Evolutionary conservation across 2,888 invertebrate genomes (phyloP), one percentile per base, ranked within the genome.

Genomic region (Zelleria hepariella): DNA sequence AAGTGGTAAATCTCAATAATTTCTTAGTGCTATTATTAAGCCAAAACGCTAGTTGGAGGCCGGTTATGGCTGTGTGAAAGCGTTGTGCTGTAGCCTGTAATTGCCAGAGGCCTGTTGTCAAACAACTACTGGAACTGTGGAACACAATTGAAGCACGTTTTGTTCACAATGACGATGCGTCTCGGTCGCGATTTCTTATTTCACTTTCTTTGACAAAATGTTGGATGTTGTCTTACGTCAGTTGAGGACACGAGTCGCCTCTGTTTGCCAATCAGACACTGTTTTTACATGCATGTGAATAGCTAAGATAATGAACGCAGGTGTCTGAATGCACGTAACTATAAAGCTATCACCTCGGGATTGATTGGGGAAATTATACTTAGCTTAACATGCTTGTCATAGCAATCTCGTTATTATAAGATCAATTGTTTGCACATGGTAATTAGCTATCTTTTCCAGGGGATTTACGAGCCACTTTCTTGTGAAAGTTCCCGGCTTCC

Each of bases 161-260:
- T 75, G 72, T 70, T 69, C 70, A 58, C 58, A 72, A 71, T 74
- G 75, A 72, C 71, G 68, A 67, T 68, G 65, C 67, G 68, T 71
- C 79, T 80, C 73, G 73, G 68, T 66, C 65, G 72, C 70, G 69
- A 75, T 78, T 77, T 77, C 71, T 71, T 68, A 74, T 75, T 83
- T 82, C 83, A 82, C 80, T 84, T 84, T 84, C 82, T 81, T 74
- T 82, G 66, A 63, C 53, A 54, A 57, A n/a, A 42, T 15, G 21
- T 23, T 51, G 32, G 10, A 42, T 42, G 32, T 42, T 42, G 15
- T 54, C 54, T 53, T 54, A 54, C 54, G 54, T 54, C 54, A 54
- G 24, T 15, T 54, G 54, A 54, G 10, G 54, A 54, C 54, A 25
- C 54, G 32, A 15, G 32, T n/a, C 32, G 32, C 32, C 15, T 42